phyloP scores from a whole-genome alignment of 2,797 vertebrate species.

The Gambusia yucatana region DNA sequence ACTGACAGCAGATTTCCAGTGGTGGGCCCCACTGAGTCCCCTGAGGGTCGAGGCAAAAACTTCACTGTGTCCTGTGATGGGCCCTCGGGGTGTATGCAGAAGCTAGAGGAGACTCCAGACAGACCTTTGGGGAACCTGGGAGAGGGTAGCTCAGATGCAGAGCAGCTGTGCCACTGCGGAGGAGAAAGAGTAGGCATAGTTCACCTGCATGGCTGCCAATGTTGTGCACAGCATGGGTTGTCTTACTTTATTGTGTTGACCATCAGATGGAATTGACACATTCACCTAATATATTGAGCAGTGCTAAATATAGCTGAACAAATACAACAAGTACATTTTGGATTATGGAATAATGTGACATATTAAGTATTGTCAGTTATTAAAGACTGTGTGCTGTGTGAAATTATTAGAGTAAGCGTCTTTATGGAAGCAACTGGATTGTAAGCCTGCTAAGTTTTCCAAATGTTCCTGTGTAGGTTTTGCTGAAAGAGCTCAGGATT shows the following conservation, averaged over 20 bases:
- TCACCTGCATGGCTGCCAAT: conserved; percentile 55
- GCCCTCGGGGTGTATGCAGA: conserved; percentile 40
- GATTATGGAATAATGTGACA: conserved; percentile 12
- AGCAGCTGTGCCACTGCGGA: conserved; percentile 79
- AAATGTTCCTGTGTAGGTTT: conserved; percentile 74
- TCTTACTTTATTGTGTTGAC: conserved; percentile 26
- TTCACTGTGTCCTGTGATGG: conserved; percentile 44
- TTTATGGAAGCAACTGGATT: not conserved
- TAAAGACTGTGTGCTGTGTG: not conserved
- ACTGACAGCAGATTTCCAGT: conserved; percentile 69
- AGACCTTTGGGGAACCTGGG: conserved; percentile 47
- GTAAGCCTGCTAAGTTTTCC: not conserved
- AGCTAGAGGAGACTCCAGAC: conserved; percentile 61
- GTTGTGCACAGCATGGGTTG: conserved; percentile 54
- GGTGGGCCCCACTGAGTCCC: conserved; percentile 41
- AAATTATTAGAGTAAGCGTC: conserved; percentile 3
- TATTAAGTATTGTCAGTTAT: conserved; percentile 13
- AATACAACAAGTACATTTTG: not conserved
- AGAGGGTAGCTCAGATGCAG: conserved; percentile 78
- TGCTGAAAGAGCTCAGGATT: conserved; percentile 88
- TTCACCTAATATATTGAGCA: conserved; percentile 11
- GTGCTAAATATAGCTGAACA: not conserved
- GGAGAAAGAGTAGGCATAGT: conserved; percentile 88
- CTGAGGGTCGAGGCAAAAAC: conserved; percentile 55
- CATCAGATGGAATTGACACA: conserved; percentile 17